Evolutionary conservation across 2,888 invertebrate species (phyloP).

Genomic region (Microchrysa polita): DNA sequence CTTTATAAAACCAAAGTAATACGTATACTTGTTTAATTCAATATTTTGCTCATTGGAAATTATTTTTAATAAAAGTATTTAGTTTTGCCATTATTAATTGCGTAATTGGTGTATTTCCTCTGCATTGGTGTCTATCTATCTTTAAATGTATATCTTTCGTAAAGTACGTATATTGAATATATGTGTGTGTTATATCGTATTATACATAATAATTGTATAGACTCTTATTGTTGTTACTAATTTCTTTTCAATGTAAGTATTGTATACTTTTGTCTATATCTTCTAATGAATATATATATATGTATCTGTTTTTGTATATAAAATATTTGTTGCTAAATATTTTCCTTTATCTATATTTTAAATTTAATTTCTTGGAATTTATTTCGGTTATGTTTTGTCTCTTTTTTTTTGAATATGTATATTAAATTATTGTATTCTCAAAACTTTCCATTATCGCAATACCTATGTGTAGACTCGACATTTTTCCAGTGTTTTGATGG

Average conservation of each 20-base stretch:
- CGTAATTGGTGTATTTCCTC: conserved; percentile 30
- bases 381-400: too few species aligned
- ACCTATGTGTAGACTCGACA: too few species aligned
- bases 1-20: too few species aligned
- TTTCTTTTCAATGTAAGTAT: background rate
- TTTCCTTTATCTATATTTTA: too few species aligned
- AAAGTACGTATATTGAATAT: conserved; percentile 20
- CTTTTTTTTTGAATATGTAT: too few species aligned
- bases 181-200: conserved; percentile 23
- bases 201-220: background rate
- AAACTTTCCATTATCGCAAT: conserved; percentile 24
- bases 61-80: conserved; percentile 16
- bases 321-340: background rate
- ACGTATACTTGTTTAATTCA: background rate
- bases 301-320: background rate
- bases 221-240: background rate
- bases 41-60: background rate
- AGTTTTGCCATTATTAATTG: conserved; percentile 3
- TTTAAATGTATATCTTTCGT: conserved; percentile 22
- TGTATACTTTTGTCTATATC: background rate
- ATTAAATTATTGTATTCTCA: too few species aligned
- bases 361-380: too few species aligned
- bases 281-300: conserved; percentile 16
- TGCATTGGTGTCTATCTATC: conserved; percentile 37
- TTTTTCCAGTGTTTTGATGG: conserved; percentile 3